Evolutionary conservation across 2,797 vertebrate genomes (phyloP), one percentile per base, ranked within the genome.

Genomic region (Onychomys torridus): DNA sequence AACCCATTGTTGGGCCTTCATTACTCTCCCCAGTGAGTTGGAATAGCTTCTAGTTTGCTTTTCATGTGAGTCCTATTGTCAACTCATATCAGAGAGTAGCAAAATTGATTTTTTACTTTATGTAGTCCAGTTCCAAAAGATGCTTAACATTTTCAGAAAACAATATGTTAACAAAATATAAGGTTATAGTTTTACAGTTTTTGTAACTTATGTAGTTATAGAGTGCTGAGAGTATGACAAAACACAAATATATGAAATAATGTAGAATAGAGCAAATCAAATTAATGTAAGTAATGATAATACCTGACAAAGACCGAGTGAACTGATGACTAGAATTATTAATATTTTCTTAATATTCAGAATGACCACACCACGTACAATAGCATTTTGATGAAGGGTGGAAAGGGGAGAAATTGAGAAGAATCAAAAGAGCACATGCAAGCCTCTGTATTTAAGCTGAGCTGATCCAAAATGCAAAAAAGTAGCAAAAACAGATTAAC

Each of bases 81-180:
- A 86, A 32, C n/a, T 55, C 34, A 29, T 34, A 82, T 82, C 78
- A 91, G 65, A 88, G 46, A 94, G 71, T 52, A 71, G n/a, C 25
- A 76, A 57, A 83, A 79, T 21, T 91, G 85, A 90, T 55, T 96
- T 94, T 52, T 95, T 95, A 81, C 67, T 89, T 89, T 32, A 75
- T 55, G 25, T 13, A 82, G 63, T 65, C 34, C 12, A 61, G 40
- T 75, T 49, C 25, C 43, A 89, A 95, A 85, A 91, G 40, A 52
- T 92, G 67, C 37, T 88, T 89, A 83, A 61, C 63, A 2, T 87
- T 93, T 73, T 95, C 65, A 65, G 90, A 40, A 84, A 95, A 94
- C 85, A 89, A 65, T 52, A 81, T 83, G n/a, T 76, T 63, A 86
- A 78, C 49, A 93, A 94, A 90, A 79, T 83, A 86, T 57, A 78